Base-by-base conservation (phyloP, 1,140 invertebrate genomes). In the Sycobia sp. region DNA sequence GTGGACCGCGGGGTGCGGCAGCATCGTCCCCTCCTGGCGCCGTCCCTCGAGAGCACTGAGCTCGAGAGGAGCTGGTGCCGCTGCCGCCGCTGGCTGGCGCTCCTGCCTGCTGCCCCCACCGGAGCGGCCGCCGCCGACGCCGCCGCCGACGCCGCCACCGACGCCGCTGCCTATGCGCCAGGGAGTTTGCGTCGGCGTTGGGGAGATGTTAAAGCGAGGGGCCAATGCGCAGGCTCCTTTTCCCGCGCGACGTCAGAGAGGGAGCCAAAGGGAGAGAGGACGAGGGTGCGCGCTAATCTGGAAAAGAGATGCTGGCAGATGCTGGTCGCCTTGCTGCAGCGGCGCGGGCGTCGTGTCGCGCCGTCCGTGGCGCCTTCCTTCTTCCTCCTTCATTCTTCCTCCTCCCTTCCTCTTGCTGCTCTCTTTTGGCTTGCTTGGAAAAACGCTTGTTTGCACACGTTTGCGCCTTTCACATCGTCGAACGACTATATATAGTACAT, bases 1-100 rank as follows among this genome's bases (percentile, higher is more conserved):
- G 66, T 72, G 69, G 71, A 75, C 66, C 71, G 71, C 72, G 74
- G 77, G 76, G 73, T 73, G 77, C 78, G 78, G 77, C 77, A 76
- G 72, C 80, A 80, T 82, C 73, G 68, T 81, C 73, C 74, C 77
- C 76, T 79, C 77, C 29, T 7, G 29, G 72, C 78, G 77, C 76
- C 74, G 78, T 75, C 77, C 73, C 69, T 78, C 77, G 75, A 77
- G 57, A 59, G 75, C 72, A 81, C 78, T 79, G 76, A 78, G 59
- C 32, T 14, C 58, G 27, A 32, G 49, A 51, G 39, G 25, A 38
- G 43, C 57, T 34, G 51, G 18, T 50, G 49, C 8, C 22, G 3
- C 18, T 50, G 16, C 0, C n/a, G 55, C 39, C 20, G 60, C 3
- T 36, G 27, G 32, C n/a, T 39, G 9, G 9, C 32, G 29, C 29